phyloP scores from a whole-genome alignment of 2,888 invertebrate species.

The Cancer borealis region DNA sequence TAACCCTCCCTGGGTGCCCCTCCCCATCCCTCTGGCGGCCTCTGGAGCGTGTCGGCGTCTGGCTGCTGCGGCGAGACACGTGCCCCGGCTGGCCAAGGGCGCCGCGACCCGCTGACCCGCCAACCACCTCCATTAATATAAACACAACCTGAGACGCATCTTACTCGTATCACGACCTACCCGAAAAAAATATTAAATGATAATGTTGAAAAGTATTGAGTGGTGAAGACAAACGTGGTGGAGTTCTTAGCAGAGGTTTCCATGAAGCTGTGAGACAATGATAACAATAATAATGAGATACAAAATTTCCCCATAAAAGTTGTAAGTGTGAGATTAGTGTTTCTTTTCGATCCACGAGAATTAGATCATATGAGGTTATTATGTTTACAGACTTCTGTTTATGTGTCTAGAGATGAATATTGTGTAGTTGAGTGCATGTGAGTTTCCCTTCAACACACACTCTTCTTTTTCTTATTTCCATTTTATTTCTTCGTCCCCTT shows the following conservation, averaged over 20 bases:
- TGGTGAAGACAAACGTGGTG: not conserved
- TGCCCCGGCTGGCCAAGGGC: slow-evolving; percentile 4
- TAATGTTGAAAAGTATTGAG: not conserved
- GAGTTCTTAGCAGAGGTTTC: not conserved
- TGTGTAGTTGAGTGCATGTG: no score
- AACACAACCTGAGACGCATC: not conserved
- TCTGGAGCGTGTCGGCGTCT: slow-evolving; percentile 21
- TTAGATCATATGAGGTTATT: no score
- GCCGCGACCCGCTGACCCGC: not conserved
- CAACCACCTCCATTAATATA: not conserved
- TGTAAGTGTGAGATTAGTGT: no score
- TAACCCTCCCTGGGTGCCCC: not conserved
- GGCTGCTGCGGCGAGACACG: slow-evolving; percentile 22
- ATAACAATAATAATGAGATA: not conserved
- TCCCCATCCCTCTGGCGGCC: not conserved
- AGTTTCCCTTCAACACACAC: not conserved
- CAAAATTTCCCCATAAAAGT: no score
- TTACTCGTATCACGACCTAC: not conserved
- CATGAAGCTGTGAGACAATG: not conserved
- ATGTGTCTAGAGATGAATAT: no score
- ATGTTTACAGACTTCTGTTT: no score
- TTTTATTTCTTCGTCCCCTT: not conserved
- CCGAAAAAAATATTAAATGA: not conserved
- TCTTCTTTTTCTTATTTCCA: not conserved
- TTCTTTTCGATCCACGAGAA: no score